These are phyloP conservation scores for Salvelinus fontinalis DNA, from an alignment of 2,113 vertebrate species.

Conservation along the genomic window DNA sequence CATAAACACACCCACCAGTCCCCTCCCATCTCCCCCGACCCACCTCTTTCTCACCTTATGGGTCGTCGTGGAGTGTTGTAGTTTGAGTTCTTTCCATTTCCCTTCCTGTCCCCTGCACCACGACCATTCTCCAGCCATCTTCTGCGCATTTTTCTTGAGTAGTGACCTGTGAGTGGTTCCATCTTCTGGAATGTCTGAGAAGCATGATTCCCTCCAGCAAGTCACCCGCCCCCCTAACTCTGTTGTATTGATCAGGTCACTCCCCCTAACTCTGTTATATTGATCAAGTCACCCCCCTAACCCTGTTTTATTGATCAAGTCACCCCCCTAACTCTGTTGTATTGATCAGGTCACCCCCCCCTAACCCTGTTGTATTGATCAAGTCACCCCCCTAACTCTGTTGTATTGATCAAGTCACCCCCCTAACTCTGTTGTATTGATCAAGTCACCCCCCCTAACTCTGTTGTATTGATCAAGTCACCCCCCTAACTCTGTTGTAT, in stretches of 20 bases:
- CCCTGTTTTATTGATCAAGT: no score
- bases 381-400: no score
- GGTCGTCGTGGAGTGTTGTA: not conserved
- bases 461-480: not conserved
- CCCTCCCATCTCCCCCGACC: no score
- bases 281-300: no score
- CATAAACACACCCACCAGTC: not conserved
- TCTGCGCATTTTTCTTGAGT: not conserved
- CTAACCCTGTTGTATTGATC: no score
- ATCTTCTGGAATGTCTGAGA: not conserved
- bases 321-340: no score
- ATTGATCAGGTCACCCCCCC: no score
- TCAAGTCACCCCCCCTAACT: not conserved
- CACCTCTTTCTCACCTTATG: not conserved
- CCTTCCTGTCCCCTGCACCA: not conserved
- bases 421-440: not conserved
- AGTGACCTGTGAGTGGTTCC: not conserved
- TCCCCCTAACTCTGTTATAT: no score
- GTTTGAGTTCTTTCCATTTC: not conserved
- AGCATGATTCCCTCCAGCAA: not conserved
- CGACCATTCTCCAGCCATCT: conserved; percentile 4
- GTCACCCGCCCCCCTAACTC: not conserved
- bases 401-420: no score
- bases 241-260: not conserved
- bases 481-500: no score